Evolutionary conservation across 2,888 invertebrate species (phyloP).

Genomic region (Rhodophaea formosa): DNA sequence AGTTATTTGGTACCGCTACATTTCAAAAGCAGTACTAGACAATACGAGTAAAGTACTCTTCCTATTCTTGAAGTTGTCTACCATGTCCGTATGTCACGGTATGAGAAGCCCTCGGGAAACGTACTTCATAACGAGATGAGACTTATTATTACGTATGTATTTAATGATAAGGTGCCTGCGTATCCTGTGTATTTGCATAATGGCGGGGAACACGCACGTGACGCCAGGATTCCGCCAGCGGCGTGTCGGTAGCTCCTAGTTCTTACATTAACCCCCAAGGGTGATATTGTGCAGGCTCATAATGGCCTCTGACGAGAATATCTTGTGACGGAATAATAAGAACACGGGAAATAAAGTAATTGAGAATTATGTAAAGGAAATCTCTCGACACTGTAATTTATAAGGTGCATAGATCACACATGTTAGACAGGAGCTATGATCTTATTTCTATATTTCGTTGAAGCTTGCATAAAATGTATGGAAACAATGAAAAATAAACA

Average conservation of each 20-base stretch:
- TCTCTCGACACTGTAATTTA: no score
- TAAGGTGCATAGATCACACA: no score
- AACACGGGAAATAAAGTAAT: not conserved
- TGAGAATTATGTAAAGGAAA: not conserved
- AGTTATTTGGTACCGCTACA: no score
- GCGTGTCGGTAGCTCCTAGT: slow-evolving; percentile 40
- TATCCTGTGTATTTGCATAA: slow-evolving; percentile 70
- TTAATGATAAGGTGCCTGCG: slow-evolving; percentile 53
- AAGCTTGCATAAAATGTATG: no score
- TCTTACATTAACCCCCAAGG: slow-evolving; percentile 37
- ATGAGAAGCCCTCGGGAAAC: not conserved
- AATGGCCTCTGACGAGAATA: slow-evolving; percentile 7
- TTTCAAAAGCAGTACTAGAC: no score
- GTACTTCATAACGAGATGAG: slow-evolving; percentile 44
- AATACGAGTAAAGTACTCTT: not conserved
- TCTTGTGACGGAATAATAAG: slow-evolving; percentile 1
- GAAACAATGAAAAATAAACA: no score
- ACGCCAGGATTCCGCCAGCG: slow-evolving; percentile 25
- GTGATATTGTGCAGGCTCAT: slow-evolving; percentile 41
- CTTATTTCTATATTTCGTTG: no score
- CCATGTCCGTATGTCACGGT: not conserved
- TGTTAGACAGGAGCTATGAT: no score
- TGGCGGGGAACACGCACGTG: slow-evolving; percentile 51
- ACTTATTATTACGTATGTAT: slow-evolving; percentile 46
- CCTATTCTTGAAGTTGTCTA: not conserved